A percentile compares a stretch with the other conserved stretches of the same genome.
These are phyloP conservation scores for Epinephelus malabaricus DNA, from an alignment of 2,797 vertebrate genomes.

Conservation along the genomic window DNA sequence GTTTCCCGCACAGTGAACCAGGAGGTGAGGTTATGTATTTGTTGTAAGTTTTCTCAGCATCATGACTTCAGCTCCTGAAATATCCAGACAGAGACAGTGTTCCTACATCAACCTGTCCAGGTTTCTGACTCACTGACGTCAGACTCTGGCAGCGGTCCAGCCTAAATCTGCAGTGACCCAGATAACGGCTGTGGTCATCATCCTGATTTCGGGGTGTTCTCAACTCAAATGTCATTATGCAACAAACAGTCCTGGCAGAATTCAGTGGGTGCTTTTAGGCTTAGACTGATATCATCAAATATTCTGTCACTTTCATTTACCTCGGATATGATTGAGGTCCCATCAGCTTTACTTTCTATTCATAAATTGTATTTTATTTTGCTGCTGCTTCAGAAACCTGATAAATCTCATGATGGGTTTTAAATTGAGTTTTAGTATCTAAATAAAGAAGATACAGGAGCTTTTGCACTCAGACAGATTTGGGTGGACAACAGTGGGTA, in stretches of 20 bases:
- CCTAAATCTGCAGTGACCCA: conserved; percentile 45
- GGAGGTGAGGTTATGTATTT: too few species aligned
- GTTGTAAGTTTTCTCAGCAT: background rate
- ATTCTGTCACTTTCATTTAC: background rate
- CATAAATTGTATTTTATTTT: background rate
- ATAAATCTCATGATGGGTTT: background rate
- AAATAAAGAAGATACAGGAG: background rate
- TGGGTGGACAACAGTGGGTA: background rate
- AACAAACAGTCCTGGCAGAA: background rate
- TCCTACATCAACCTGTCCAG: conserved; percentile 2
- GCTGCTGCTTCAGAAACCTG: background rate
- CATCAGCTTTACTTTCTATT: background rate
- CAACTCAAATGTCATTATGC: conserved; percentile 14
- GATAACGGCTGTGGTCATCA: conserved; percentile 23
- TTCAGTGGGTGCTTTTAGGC: conserved; percentile 5
- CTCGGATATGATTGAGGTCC: background rate
- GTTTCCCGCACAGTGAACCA: too few species aligned
- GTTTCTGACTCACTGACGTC: conserved; percentile 26
- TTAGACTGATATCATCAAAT: background rate
- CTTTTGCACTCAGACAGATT: background rate
- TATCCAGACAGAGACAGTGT: background rate
- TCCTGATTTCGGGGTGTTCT: conserved; percentile 40
- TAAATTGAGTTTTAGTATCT: background rate
- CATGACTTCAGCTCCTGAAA: background rate
- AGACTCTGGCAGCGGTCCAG: conserved; percentile 12